Evolutionary conservation across 1,140 invertebrate species (phyloP).

Genomic region (Drosophila prosaltans): DNA sequence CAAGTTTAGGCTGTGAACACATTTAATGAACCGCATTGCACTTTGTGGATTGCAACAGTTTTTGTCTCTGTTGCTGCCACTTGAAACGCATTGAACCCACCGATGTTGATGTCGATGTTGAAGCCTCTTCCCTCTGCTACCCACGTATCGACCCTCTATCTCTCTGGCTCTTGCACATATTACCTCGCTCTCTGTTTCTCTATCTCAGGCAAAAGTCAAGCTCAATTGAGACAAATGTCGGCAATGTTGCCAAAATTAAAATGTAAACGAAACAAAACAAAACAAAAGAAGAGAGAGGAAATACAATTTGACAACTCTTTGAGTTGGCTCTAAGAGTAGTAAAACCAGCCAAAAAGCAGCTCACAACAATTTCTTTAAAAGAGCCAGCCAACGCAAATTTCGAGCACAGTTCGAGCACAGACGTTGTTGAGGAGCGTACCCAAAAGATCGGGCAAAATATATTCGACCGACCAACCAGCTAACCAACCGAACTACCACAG

Average conservation of each 20-base stretch:
- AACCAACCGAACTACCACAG: conserved; percentile 26
- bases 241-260: conserved; percentile 52
- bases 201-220: conserved; percentile 13
- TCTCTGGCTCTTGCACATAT: conserved; percentile 7
- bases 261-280: conserved; percentile 51
- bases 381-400: conserved; percentile 51
- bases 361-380: conserved; percentile 73
- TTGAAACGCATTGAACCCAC: conserved; percentile 70
- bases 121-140: neutral
- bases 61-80: conserved; percentile 40
- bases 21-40: conserved; percentile 67
- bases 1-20: conserved; percentile 43
- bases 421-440: conserved; percentile 61
- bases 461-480: no score
- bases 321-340: conserved; percentile 46
- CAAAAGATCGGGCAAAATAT: conserved; percentile 7
- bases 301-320: conserved; percentile 48
- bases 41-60: conserved; percentile 52
- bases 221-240: conserved; percentile 41
- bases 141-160: conserved; percentile 16
- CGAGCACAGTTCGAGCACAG: conserved; percentile 72
- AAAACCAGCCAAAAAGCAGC: conserved; percentile 38
- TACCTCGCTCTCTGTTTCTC: conserved; percentile 15
- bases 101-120: conserved; percentile 12
- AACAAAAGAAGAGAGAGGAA: conserved; percentile 28